Evolutionary conservation across 2,888 invertebrate species (phyloP).

Genomic region (Trachelus iudaicus): DNA sequence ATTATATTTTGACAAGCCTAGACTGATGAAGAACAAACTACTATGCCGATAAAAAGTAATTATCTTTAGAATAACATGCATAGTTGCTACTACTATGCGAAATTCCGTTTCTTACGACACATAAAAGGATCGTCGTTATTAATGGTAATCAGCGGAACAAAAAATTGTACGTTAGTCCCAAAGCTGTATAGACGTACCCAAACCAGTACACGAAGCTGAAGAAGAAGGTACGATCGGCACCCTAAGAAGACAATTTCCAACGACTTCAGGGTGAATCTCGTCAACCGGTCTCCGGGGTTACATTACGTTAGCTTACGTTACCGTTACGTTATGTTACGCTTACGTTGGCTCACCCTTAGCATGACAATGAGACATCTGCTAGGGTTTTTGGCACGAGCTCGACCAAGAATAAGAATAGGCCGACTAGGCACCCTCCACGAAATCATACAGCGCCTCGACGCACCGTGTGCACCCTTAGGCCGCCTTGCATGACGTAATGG

Average conservation of each 20-base stretch:
- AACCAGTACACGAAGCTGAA: not conserved
- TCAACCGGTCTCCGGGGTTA: not conserved
- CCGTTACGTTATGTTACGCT: conserved; percentile 2
- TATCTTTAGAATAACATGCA: too few species aligned
- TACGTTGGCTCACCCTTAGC: conserved; percentile 45
- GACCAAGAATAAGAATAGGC: conserved; percentile 16
- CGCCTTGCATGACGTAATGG: conserved; percentile 43
- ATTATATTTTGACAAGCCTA: not conserved
- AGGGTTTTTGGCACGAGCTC: conserved; percentile 49
- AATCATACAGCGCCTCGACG: conserved; percentile 30
- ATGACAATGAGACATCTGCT: conserved; percentile 63
- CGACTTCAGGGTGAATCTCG: not conserved
- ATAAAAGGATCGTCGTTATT: not conserved
- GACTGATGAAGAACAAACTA: not conserved
- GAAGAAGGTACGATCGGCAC: not conserved
- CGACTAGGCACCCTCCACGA: conserved; percentile 43
- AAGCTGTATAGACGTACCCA: not conserved
- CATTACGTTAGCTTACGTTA: not conserved
- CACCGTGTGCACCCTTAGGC: conserved; percentile 23
- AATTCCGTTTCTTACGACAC: not conserved
- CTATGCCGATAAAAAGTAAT: too few species aligned
- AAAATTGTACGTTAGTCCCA: not conserved
- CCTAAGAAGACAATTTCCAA: not conserved
- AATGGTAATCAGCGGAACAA: not conserved
- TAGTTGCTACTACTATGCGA: not conserved